Conservation (phyloP, 2,888 invertebrate genomes). For the Synergus gifuensis region DNA sequence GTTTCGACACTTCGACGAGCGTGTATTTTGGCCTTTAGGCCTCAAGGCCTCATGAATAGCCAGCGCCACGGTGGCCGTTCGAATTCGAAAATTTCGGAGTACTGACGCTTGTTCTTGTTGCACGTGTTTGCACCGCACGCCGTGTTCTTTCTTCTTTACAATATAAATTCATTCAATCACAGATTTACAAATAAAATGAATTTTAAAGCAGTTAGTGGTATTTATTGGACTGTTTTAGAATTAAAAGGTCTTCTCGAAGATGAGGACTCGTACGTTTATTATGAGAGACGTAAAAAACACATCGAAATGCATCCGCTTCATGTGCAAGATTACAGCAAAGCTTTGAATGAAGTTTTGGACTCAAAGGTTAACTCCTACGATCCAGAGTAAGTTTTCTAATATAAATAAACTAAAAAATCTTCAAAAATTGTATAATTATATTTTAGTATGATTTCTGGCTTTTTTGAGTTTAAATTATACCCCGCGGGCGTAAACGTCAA, state of each 20-base stretch:
- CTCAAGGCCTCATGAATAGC: no score
- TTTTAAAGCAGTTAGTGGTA: not conserved
- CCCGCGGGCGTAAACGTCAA: not conserved
- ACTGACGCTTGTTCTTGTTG: no score
- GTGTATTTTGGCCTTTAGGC: no score
- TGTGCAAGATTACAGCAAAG: constrained; percentile 80
- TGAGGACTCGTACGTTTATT: constrained; percentile 81
- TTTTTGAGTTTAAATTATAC: no score
- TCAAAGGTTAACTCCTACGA: constrained; percentile 82
- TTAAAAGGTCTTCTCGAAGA: constrained; percentile 80
- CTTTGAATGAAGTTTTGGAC: constrained; percentile 81
- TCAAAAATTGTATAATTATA: constrained; percentile 12
- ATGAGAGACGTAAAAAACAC: constrained; percentile 80
- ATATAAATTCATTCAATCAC: not conserved
- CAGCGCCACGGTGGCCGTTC: no score
- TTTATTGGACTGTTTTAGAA: constrained; percentile 72
- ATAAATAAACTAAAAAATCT: constrained; percentile 2
- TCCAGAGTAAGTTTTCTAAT: constrained; percentile 79
- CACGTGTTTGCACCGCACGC: no score
- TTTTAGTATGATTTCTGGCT: not conserved
- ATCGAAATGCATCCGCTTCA: constrained; percentile 83
- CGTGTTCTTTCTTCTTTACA: not conserved
- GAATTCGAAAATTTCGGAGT: no score
- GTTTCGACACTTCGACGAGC: no score
- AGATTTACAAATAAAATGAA: constrained; percentile 7